Percentiles rank a stretch among this genome's conserved stretches.
Conservation (phyloP, 2,888 invertebrate genomes). For the Pseudoips prasinana region DNA sequence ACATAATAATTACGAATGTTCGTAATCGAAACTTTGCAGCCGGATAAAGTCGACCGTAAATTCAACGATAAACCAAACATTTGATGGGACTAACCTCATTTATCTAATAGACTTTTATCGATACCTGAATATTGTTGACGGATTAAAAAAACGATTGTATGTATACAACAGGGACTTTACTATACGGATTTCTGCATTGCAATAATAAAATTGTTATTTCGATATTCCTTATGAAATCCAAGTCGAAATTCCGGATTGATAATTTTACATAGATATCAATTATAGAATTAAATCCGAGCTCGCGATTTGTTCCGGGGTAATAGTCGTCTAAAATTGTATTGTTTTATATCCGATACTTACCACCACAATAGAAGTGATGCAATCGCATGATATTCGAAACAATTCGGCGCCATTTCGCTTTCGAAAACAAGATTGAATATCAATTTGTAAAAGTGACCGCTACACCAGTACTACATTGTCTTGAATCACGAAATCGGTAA, state of each 20-base stretch:
- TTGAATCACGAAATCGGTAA: slow-evolving; percentile 33
- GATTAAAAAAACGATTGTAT: background rate
- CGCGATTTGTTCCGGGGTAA: slow-evolving; percentile 38
- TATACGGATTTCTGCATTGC: background rate
- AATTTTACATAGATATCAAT: slow-evolving; percentile 28
- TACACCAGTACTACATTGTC: slow-evolving; percentile 31
- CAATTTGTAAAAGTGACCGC: slow-evolving; percentile 44
- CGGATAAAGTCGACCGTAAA: too few relatives aligned
- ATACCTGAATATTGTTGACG: slow-evolving; percentile 15
- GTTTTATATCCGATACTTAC: slow-evolving; percentile 45
- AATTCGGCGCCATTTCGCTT: slow-evolving; percentile 42
- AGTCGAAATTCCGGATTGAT: slow-evolving; percentile 25
- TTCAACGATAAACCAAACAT: too few relatives aligned
- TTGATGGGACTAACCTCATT: too few relatives aligned
- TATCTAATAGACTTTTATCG: slow-evolving; percentile 20
- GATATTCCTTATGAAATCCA: slow-evolving; percentile 9
- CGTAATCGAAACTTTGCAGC: too few relatives aligned
- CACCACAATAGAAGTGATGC: slow-evolving; percentile 47
- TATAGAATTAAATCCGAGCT: slow-evolving; percentile 32
- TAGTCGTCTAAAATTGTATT: slow-evolving; percentile 45
- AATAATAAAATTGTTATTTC: slow-evolving; percentile 12
- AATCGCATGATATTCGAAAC: slow-evolving; percentile 47
- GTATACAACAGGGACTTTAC: background rate
- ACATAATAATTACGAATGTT: slow-evolving; percentile 26
- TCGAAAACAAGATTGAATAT: slow-evolving; percentile 37